These are phyloP conservation scores for Oscheius onirici DNA, from an alignment of 2,888 invertebrate species.

Conservation along the genomic window DNA sequence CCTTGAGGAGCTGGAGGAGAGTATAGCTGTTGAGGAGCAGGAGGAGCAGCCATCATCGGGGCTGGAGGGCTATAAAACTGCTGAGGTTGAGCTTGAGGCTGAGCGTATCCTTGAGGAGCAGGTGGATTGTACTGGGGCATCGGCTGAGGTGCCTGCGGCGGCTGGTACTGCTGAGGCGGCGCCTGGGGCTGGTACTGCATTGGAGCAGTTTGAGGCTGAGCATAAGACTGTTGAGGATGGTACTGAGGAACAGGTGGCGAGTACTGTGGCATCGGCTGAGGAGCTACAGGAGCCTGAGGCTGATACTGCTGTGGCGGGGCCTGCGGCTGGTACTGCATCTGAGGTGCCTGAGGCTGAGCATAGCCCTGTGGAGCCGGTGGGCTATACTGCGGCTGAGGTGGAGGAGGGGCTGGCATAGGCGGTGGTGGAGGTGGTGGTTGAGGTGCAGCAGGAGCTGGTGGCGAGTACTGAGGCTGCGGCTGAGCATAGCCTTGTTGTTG, in stretches of 20 bases:
- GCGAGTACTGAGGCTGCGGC: neutral
- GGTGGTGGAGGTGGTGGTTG: neutral
- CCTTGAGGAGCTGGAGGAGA: neutral
- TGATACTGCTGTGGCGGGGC: too few relatives aligned
- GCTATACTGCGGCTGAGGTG: neutral
- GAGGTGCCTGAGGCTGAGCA: too few relatives aligned
- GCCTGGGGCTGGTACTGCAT: neutral
- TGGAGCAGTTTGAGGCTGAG: neutral
- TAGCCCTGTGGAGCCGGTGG: too few relatives aligned
- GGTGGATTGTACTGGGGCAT: neutral
- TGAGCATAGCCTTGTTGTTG: too few relatives aligned
- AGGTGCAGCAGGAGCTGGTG: neutral
- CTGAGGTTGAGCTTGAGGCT: constrained; percentile 10
- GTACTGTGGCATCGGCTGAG: neutral
- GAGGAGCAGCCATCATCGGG: neutral
- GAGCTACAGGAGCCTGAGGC: too few relatives aligned
- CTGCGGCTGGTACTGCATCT: too few relatives aligned
- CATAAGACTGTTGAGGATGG: neutral
- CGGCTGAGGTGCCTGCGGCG: neutral
- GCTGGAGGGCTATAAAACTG: neutral
- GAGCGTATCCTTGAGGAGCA: constrained; percentile 1
- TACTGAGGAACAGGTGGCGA: neutral
- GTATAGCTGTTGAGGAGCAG: neutral
- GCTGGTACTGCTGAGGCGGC: neutral
- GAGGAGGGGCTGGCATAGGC: neutral